phyloP scores from a whole-genome alignment of 2,888 invertebrate species.

The Orchestes rusci region DNA sequence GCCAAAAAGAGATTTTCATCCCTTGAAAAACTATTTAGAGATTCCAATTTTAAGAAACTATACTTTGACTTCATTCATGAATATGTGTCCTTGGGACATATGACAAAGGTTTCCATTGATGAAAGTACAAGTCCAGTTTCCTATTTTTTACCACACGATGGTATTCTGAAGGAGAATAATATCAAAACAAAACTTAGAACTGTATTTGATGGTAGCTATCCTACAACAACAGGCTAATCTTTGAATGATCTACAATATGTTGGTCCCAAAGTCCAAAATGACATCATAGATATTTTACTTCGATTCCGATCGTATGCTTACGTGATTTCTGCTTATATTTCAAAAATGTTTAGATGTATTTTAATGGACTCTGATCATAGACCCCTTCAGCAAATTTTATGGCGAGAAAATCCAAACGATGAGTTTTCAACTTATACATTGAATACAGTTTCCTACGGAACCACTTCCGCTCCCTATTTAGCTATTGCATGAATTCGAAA shows the following conservation, averaged over 20 bases:
- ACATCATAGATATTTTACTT: conserved; percentile 8
- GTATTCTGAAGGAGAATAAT: conserved; percentile 8
- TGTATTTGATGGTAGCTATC: conserved; percentile 30
- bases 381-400: conserved; percentile 34
- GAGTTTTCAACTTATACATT: conserved; percentile 18
- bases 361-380: conserved; percentile 10
- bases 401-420: conserved; percentile 27
- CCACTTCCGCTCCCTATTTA: conserved; percentile 30
- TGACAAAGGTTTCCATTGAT: not conserved
- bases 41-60: no score
- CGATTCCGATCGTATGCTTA: conserved; percentile 6
- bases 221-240: conserved; percentile 11
- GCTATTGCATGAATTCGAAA: no score
- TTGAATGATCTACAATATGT: conserved; percentile 17
- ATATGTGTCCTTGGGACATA: not conserved
- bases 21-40: no score
- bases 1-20: no score
- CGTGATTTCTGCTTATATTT: conserved; percentile 11
- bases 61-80: not conserved
- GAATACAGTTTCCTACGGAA: conserved; percentile 35
- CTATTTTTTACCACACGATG: conserved; percentile 18
- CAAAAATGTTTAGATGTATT: conserved; percentile 14
- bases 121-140: no score
- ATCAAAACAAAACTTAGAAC: conserved; percentile 11
- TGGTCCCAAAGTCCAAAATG: conserved; percentile 10